Conservation (phyloP, 2,888 invertebrate species). For the Scrobipalpa costella region DNA sequence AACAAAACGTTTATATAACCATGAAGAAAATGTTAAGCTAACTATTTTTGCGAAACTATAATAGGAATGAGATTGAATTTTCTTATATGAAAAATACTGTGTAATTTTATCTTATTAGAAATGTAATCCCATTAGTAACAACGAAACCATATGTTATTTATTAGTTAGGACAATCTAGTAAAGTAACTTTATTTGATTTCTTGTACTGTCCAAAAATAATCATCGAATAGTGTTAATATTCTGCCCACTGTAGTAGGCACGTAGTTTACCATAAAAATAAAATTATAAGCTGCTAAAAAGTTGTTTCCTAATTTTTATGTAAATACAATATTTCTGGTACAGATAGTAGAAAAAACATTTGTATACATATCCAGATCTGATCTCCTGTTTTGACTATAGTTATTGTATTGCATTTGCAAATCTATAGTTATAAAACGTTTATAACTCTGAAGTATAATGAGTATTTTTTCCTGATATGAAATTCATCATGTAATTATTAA, state of each 20-base stretch:
- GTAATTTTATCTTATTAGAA: not conserved
- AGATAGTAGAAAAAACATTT: no score
- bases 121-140: not conserved
- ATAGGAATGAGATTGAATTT: no score
- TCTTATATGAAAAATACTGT: not conserved
- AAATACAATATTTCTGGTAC: not conserved
- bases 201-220: not conserved
- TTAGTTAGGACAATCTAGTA: not conserved
- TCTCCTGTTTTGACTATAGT: no score
- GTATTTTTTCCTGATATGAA: no score
- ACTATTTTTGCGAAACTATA: no score
- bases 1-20: no score
- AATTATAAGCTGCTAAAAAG: not conserved
- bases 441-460: no score
- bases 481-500: no score
- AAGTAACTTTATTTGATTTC: not conserved
- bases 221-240: not conserved
- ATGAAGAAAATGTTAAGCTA: no score
- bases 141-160: not conserved
- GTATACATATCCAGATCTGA: no score
- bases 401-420: no score
- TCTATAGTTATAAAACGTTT: no score
- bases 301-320: not conserved
- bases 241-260: not conserved
- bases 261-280: not conserved